phyloP scores from a whole-genome alignment of 2,888 invertebrate genomes.

The Punctoribates punctum region DNA sequence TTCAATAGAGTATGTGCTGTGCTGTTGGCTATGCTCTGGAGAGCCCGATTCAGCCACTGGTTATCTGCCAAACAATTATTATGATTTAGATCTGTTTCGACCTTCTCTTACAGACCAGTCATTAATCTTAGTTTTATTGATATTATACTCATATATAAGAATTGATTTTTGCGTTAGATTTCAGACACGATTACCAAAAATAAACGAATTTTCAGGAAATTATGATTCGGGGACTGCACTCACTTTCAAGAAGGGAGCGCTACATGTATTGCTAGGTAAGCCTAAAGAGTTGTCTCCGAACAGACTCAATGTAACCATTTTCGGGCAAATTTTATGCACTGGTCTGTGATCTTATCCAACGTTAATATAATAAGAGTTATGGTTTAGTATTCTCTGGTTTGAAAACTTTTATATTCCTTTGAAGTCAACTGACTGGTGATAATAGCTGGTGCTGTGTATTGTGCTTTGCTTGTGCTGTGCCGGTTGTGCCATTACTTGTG shows the following conservation, averaged over 20 bases:
- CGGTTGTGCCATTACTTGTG: conserved; percentile 13
- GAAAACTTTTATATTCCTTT: neutral
- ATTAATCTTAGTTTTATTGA: conserved; percentile 27
- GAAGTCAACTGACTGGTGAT: conserved; percentile 4
- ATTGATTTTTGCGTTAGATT: neutral
- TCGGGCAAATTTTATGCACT: neutral
- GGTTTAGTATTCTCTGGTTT: no score
- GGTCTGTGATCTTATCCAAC: no score
- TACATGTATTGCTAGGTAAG: neutral
- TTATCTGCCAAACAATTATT: conserved; percentile 13
- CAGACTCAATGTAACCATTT: neutral
- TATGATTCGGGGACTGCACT: neutral
- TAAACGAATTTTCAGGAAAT: no score
- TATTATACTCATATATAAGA: neutral
- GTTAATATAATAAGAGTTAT: no score
- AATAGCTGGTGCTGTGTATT: neutral
- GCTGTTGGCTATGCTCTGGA: neutral
- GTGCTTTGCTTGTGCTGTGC: neutral
- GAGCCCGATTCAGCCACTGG: neutral
- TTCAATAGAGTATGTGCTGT: neutral
- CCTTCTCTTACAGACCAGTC: neutral
- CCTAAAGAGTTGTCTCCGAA: neutral
- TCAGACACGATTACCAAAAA: no score
- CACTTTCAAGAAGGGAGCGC: conserved; percentile 1
- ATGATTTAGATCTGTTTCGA: conserved; percentile 17